A percentile compares a stretch with the other conserved stretches of the same genome.
Evolutionary conservation across 2,888 invertebrate genomes (phyloP).

Genomic region (Meandrusa payeni): DNA sequence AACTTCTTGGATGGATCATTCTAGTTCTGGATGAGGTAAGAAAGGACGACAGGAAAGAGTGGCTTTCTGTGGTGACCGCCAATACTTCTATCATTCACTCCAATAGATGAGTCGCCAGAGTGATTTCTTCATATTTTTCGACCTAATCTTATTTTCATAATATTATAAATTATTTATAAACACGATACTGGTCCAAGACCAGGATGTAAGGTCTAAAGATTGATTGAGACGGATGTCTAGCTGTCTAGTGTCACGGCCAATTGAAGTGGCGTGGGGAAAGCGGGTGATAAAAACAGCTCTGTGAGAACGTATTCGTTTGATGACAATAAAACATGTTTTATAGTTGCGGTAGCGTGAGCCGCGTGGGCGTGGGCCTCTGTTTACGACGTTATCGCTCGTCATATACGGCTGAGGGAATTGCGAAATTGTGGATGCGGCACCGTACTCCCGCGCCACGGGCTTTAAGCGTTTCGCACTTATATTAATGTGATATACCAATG

Average conservation of each 20-base stretch:
- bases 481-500: no score
- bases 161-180: no score
- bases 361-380: conserved; percentile 51
- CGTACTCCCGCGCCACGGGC: no score
- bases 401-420: conserved; percentile 10
- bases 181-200: no score
- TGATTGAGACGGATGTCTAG: conserved; percentile 10
- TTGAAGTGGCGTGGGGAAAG: conserved; percentile 6
- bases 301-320: conserved; percentile 33
- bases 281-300: conserved; percentile 14
- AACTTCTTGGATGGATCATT: no score
- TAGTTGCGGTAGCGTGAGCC: conserved; percentile 29
- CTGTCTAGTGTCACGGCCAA: conserved; percentile 1
- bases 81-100: no score
- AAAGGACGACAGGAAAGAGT: conserved; percentile 7
- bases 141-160: no score
- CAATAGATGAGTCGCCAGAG: no score
- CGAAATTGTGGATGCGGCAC: conserved; percentile 38
- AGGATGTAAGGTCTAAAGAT: conserved; percentile 1
- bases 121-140: no score
- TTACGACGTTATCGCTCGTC: conserved; percentile 51
- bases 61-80: no score
- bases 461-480: no score
- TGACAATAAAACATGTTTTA: conserved; percentile 63
- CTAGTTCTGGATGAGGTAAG: no score